These are phyloP conservation scores for Scortum barcoo DNA, from an alignment of 2,113 vertebrate genomes.

Conservation along the genomic window DNA sequence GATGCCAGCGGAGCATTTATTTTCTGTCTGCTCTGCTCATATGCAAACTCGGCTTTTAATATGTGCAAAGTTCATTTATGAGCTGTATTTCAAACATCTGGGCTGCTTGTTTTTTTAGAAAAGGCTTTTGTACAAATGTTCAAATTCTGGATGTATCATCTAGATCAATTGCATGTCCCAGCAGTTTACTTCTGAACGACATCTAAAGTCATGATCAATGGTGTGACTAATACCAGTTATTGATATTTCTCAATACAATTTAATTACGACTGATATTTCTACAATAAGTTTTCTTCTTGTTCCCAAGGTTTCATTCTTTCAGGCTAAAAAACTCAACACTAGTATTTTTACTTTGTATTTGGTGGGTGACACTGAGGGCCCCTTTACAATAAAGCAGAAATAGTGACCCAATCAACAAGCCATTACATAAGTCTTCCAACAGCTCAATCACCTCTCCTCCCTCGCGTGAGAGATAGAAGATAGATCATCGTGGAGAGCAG, in stretches of 20 bases:
- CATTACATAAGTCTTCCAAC: constrained; percentile 9
- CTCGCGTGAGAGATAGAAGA: no score
- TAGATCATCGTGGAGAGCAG: constrained; percentile 52
- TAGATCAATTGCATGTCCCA: not conserved
- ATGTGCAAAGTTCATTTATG: not conserved
- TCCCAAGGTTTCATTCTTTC: not conserved
- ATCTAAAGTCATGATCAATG: not conserved
- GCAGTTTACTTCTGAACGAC: not conserved
- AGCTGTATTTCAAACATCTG: no score
- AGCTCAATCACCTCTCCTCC: not conserved
- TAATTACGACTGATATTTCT: not conserved
- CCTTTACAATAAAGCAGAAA: constrained; percentile 30
- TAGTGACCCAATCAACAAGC: constrained; percentile 12
- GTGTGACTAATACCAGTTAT: not conserved
- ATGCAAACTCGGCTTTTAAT: not conserved
- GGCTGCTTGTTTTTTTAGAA: no score
- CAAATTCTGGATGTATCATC: not conserved
- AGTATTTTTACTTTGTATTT: constrained; percentile 19
- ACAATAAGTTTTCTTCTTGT: not conserved
- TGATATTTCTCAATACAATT: not conserved
- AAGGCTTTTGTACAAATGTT: no score
- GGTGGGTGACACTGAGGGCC: constrained; percentile 1
- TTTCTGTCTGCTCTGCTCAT: not conserved
- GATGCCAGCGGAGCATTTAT: not conserved
- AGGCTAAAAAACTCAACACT: not conserved